A percentile compares a stretch with the other conserved stretches of the same genome.
Evolutionary conservation across 1,140 invertebrate genomes (phyloP).

Genomic region (Nasonia giraulti): DNA sequence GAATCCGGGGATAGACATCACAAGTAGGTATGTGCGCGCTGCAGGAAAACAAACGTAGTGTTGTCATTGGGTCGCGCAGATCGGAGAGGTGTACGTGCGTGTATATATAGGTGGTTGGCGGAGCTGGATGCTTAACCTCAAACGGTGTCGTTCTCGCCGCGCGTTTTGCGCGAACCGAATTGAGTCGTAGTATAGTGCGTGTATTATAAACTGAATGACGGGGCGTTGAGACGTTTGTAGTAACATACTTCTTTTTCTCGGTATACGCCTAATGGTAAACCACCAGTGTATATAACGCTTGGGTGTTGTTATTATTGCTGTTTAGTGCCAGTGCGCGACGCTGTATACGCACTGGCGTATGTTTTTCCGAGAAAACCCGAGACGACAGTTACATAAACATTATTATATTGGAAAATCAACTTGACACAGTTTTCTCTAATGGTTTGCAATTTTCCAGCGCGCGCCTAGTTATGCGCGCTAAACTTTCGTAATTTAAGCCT

Average conservation of each 20-base stretch:
- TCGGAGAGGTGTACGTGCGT: neutral
- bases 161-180: neutral
- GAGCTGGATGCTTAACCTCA: neutral
- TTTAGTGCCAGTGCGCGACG: too few species aligned
- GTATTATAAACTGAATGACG: neutral
- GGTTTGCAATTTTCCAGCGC: neutral
- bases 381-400: neutral
- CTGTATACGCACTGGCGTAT: neutral
- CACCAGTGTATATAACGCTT: too few species aligned
- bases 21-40: neutral
- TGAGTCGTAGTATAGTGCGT: neutral
- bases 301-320: too few species aligned
- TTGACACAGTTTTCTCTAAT: neutral
- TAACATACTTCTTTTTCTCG: neutral
- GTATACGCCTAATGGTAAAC: too few species aligned
- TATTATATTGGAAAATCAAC: constrained; percentile 1
- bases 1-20: neutral
- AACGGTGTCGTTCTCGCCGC: neutral
- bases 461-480: neutral
- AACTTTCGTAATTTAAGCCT: neutral
- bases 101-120: neutral
- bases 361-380: neutral
- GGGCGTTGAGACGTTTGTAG: neutral
- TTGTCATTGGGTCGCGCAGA: neutral
- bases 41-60: neutral